These are phyloP conservation scores for Oenanthe melanoleuca DNA, from an alignment of 2,113 vertebrate genomes.

Conservation along the genomic window DNA sequence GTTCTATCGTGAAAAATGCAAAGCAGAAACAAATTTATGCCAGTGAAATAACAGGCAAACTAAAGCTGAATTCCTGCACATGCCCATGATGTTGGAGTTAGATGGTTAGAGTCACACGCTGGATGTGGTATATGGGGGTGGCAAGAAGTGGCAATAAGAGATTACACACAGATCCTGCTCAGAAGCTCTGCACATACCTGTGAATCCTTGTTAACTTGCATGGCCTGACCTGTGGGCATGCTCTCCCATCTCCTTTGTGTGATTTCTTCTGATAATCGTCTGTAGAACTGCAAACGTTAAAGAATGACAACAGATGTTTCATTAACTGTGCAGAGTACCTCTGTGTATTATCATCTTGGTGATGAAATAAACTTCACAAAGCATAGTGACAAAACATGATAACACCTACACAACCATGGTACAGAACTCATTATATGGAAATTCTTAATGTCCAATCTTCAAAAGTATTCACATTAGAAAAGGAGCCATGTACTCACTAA, in stretches of 20 bases:
- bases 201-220: conserved; percentile 77
- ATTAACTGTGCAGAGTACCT: neutral
- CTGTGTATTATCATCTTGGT: neutral
- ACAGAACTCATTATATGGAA: neutral
- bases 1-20: neutral
- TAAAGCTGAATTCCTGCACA: neutral
- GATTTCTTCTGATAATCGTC: conserved; percentile 93
- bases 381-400: neutral
- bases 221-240: conserved; percentile 81
- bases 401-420: neutral
- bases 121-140: neutral
- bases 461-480: neutral
- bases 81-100: neutral
- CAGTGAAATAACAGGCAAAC: neutral
- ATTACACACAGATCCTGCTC: neutral
- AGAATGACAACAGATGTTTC: neutral
- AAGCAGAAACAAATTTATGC: neutral
- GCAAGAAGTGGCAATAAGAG: neutral
- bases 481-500: neutral
- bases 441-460: neutral
- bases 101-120: neutral
- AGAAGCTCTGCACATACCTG: conserved; percentile 74
- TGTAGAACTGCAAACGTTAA: conserved; percentile 82
- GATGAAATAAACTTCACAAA: neutral
- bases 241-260: conserved; percentile 92